A percentile compares a stretch with the other conserved stretches of the same genome.
phyloP scores from a whole-genome alignment of 2,888 invertebrate species.

The Cheilosia soror region DNA sequence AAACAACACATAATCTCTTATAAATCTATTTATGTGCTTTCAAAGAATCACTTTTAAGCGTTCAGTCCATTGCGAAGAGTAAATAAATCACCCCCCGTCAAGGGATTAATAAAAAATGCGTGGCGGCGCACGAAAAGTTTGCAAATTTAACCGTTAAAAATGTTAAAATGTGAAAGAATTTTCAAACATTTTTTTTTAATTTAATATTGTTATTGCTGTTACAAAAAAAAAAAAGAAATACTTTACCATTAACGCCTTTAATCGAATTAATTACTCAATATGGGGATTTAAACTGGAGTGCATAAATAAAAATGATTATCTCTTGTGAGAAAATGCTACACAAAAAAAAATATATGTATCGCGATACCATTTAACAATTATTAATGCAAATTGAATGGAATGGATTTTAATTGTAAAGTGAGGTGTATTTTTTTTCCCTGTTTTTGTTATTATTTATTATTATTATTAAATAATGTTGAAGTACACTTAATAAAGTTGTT shows the following conservation, averaged over 20 bases:
- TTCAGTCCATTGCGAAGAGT: background rate
- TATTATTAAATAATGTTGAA: constrained; percentile 21
- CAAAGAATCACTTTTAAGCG: background rate
- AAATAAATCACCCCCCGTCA: constrained; percentile 12
- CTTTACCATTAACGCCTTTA: constrained; percentile 47
- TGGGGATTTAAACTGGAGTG: constrained; percentile 14
- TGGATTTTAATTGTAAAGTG: constrained; percentile 70
- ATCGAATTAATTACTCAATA: constrained; percentile 65
- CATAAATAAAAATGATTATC: constrained; percentile 37
- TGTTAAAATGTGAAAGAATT: background rate
- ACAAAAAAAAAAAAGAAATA: background rate
- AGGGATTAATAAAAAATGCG: constrained; percentile 32
- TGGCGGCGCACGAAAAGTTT: constrained; percentile 12
- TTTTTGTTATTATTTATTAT: constrained; percentile 11
- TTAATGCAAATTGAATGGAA: constrained; percentile 73
- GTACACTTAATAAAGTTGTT: constrained; percentile 42
- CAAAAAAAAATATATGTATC: constrained; percentile 32
- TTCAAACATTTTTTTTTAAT: constrained; percentile 23
- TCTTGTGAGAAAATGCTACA: constrained; percentile 47
- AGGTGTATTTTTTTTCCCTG: constrained; percentile 15
- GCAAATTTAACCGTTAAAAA: constrained; percentile 6
- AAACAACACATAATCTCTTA: background rate
- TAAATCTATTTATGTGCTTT: constrained; percentile 30
- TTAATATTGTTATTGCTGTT: constrained; percentile 49
- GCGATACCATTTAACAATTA: constrained; percentile 49